Evolutionary conservation across 2,797 vertebrate genomes (phyloP), one percentile per base, ranked within the genome.

Genomic region (Poecilia picta): DNA sequence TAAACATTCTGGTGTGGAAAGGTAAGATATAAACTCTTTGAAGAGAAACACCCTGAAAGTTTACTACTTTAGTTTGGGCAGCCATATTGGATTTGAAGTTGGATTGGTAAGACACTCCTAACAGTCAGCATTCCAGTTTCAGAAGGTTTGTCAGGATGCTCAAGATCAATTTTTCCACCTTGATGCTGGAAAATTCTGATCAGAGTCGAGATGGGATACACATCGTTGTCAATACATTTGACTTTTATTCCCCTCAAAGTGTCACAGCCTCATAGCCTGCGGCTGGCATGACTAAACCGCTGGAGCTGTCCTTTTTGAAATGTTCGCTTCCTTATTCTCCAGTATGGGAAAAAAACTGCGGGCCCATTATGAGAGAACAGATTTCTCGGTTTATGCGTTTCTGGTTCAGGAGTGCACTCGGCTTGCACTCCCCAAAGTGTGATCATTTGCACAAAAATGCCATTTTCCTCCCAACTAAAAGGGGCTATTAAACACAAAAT

Each of bases 291-390:
- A 73, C 71, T 81, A 82, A 88, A 82, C 47, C 49, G 49, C n/a
- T 45, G 53, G 33, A 70, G 68, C 76, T 82, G 49, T 64, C 64
- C 49, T 74, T 75, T 71, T 78, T 78, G 75, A 82, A 75, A 89
- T 25, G 76, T 78, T 83, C 79, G 73, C 46, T 71, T 80, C 83
- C 76, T 78, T 59, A 76, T 88, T 82, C 79, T 72, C 55, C 53
- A 75, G 45, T 41, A 70, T 79, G 33, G 1, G 23, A 23, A 51
- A 51, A 75, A 70, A 85, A 88, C 89, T 83, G 80, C 75, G 62
- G 72, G 76, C 83, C 83, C 83, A 89, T 93, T 87, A 91, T 62
- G 46, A 74, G 13, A 20, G 39, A 83, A 75, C 62, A 64, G 57
- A 68, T 85, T 89, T 81, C 70, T 51, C 78, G 72, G 83, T 66